Base-by-base conservation (phyloP, 1,140 invertebrate genomes). In the Trachelipus rathkii region DNA sequence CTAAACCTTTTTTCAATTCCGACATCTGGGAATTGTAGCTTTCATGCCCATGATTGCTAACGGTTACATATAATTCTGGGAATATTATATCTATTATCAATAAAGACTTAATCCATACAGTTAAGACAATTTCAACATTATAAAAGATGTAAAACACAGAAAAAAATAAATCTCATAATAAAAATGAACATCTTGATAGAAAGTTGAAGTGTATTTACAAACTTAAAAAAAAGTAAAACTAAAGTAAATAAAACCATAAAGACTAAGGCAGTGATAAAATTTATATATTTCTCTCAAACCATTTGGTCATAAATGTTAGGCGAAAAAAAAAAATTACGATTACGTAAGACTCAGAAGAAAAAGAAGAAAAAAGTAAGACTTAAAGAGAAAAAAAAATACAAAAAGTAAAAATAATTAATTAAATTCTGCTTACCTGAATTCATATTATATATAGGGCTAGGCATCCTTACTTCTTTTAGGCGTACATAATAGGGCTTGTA, bases 401-500 rank as follows among this genome's bases (percentile, higher is more conserved):
- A n/a, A n/a, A n/a, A n/a, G n/a, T n/a, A n/a, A n/a, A n/a, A 19
- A 23, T 66, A 46, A 72, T 70, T 44, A 68, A 71, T 71, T 81
- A 82, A 85, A 86, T 87, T 84, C 87, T 89, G 89, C 82, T 89
- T 89, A 76, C 90, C 90, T 82, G 90, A 89, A 82, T 92, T 91
- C 82, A 89, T 87, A 76, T 84, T 86, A 74, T 93, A 93, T 81
- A 91, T 87, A 68, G 92, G 92, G 83, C 90, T 88, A 45, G 74
- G 75, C 84, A 95, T 87, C 72, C 88, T 85, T 81, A 95, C 90
- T 86, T 92, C 89, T 77, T 87, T 88, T 78, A 95, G 88, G 82
- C 91, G 88, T 81, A 95, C 86, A 69, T 87, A 88, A 53, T 90
- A 89, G 24, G 90, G 89, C 82, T 87, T 85, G 85, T 93, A 94